Evolutionary conservation across 2,797 vertebrate genomes (phyloP).

Genomic region (Sphaeramia orbicularis): DNA sequence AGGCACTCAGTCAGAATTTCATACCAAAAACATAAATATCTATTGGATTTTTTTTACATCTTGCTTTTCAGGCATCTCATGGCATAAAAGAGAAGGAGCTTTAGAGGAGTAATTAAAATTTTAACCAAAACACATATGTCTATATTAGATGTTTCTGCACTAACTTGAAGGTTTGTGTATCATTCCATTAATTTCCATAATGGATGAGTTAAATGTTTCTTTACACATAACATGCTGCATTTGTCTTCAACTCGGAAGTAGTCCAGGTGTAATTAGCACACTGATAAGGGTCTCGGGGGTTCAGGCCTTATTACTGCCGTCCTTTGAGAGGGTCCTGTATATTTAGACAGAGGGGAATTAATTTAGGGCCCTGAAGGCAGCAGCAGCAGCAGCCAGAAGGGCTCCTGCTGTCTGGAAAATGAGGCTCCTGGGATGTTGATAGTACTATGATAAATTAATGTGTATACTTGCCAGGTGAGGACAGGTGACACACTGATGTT

Average conservation of each 20-base stretch:
- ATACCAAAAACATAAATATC: no score
- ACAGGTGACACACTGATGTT: constrained; percentile 18
- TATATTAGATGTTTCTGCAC: no score
- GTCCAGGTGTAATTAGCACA: constrained; percentile 62
- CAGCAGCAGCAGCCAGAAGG: constrained; percentile 5
- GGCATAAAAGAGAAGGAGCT: no score
- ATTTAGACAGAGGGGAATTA: constrained; percentile 76
- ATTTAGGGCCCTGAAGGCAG: constrained; percentile 39
- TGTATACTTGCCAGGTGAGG: neutral
- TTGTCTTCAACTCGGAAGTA: constrained; percentile 43
- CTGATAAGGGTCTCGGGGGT: constrained; percentile 54
- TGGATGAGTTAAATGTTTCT: neutral
- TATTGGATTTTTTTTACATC: no score
- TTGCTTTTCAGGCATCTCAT: no score
- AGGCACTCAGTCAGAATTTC: no score
- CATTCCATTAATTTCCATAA: neutral
- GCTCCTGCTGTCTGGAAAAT: constrained; percentile 56
- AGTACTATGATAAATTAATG: constrained; percentile 34
- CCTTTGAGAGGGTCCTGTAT: constrained; percentile 48
- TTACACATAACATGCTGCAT: constrained; percentile 1
- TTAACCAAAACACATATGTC: no score
- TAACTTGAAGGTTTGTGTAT: no score
- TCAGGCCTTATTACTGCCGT: constrained; percentile 51
- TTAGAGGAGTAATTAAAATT: no score
- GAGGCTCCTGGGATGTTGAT: constrained; percentile 60